A percentile compares a stretch with the other conserved stretches of the same genome.
These are phyloP conservation scores for Agonopterix arenella DNA, from an alignment of 2,888 invertebrate species.

Conservation along the genomic window DNA sequence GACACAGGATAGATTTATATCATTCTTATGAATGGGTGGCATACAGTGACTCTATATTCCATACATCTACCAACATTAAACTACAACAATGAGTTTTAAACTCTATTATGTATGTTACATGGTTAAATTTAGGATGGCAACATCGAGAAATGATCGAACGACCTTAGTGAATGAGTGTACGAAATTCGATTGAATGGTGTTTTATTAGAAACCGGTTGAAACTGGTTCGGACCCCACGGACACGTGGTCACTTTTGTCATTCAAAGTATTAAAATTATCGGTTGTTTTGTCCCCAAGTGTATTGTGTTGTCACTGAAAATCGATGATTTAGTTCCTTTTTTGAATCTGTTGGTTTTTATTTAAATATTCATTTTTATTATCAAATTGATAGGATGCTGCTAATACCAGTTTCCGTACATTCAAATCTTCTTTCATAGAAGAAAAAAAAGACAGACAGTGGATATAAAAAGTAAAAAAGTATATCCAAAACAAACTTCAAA, in stretches of 20 bases:
- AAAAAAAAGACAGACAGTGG: too few species aligned
- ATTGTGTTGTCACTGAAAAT: conserved; percentile 24
- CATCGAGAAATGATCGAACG: conserved; percentile 5
- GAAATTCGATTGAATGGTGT: conserved; percentile 65
- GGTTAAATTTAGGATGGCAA: neutral
- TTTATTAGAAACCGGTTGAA: conserved; percentile 63
- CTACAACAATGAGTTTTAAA: neutral
- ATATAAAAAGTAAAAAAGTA: too few species aligned
- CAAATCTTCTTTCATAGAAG: too few species aligned
- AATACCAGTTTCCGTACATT: too few species aligned
- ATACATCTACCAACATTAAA: conserved; percentile 3
- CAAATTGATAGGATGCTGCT: neutral
- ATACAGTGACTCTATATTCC: conserved; percentile 17
- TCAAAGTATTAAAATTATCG: conserved; percentile 62
- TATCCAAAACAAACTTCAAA: too few species aligned
- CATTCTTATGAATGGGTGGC: conserved; percentile 28
- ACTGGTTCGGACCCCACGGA: conserved; percentile 57
- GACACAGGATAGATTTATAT: conserved; percentile 41
- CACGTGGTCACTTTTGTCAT: conserved; percentile 72
- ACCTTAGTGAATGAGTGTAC: conserved; percentile 30
- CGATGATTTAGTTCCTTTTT: conserved; percentile 22
- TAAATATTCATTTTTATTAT: neutral
- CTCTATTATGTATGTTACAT: neutral
- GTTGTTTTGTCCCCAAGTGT: conserved; percentile 45
- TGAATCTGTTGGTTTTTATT: neutral